Evolutionary conservation across 2,797 vertebrate genomes (phyloP), one percentile per base, ranked within the genome.

Genomic region (Cossypha niveicapilla): DNA sequence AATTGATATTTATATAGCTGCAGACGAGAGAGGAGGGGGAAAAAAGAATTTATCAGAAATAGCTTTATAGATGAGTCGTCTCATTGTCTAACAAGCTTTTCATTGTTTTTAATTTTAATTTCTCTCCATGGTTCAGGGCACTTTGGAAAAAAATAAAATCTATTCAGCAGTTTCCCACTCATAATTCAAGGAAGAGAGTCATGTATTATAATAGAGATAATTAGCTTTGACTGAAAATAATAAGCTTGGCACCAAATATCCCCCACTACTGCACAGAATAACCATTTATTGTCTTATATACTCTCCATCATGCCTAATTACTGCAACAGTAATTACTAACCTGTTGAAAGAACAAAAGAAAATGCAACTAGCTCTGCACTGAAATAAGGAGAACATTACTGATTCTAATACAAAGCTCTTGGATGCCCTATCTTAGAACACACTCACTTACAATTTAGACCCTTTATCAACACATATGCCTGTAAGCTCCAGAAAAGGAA

Each of bases 91-190:
- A 96, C 92, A 94, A 97, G 97, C 96, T 96, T 96, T 96, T 95
- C 95, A 96, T 97, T 97, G 97, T 97, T 95, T 95, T 96, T 95
- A 94, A 97, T 97, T 97, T 97, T 96, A 86, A 94, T 97, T 97
- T 97, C 91, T 97, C 94, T 97, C 94, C 94, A 92, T 66, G 90
- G 97, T 98, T 97, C 95, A 97, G 96, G 96, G 92, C 94, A 97
- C 92, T 97, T 96, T 73, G 90, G 82, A 92, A 95, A 37, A 92
- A 96, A 53, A 80, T 24, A 60, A 87, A 90, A 89, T 97, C 96
- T 97, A 96, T 97, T 98, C 97, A 98, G 97, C 96, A 97, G 91
- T 97, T 97, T 97, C 96, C 97, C 95, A 96, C 97, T 97, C 97
- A 98, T 97, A 97, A 98, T 97, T 98, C 97, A 97, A 97, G 96